Percentiles rank a stretch among this genome's conserved stretches.
These are phyloP conservation scores for Ibycter americanus DNA, from an alignment of 2,797 vertebrate genomes.

Conservation along the genomic window DNA sequence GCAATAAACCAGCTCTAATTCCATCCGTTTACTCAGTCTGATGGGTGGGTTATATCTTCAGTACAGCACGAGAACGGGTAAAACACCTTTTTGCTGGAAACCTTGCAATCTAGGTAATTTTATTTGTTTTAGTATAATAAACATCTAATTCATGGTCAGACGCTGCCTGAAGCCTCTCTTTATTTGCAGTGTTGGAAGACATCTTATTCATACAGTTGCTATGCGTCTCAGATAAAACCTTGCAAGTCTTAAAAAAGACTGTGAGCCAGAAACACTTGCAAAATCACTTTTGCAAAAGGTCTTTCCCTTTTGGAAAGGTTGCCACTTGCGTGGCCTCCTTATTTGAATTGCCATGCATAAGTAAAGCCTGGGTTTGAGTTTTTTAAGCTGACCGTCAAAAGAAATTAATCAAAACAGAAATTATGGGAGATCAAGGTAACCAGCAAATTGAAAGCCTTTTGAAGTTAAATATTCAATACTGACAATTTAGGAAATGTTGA, in stretches of 20 bases:
- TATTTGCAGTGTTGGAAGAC: not conserved
- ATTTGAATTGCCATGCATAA: not conserved
- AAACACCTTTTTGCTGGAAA: slow-evolving; percentile 28
- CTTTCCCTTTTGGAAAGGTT: not conserved
- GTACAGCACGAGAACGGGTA: not conserved
- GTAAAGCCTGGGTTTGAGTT: not conserved
- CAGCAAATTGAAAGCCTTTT: not conserved
- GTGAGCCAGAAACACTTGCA: not conserved
- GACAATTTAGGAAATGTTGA: not conserved
- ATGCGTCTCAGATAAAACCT: not conserved
- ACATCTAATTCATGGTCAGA: not conserved
- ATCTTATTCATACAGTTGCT: not conserved
- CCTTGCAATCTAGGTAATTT: slow-evolving; percentile 14
- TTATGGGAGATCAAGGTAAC: not conserved
- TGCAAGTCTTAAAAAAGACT: not conserved
- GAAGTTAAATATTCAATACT: not conserved
- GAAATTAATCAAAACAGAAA: not conserved
- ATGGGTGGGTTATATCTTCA: not conserved
- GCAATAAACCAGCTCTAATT: slow-evolving; percentile 17
- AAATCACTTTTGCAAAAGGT: not conserved
- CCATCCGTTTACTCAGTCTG: not conserved
- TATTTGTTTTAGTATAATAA: slow-evolving; percentile 40
- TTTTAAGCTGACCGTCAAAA: not conserved
- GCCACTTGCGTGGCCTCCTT: not conserved
- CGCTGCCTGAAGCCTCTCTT: slow-evolving; percentile 6